Percentiles rank a stretch among this genome's conserved stretches.
Evolutionary conservation across 2,113 vertebrate species (phyloP).

Genomic region (Dissostichus mawsoni): DNA sequence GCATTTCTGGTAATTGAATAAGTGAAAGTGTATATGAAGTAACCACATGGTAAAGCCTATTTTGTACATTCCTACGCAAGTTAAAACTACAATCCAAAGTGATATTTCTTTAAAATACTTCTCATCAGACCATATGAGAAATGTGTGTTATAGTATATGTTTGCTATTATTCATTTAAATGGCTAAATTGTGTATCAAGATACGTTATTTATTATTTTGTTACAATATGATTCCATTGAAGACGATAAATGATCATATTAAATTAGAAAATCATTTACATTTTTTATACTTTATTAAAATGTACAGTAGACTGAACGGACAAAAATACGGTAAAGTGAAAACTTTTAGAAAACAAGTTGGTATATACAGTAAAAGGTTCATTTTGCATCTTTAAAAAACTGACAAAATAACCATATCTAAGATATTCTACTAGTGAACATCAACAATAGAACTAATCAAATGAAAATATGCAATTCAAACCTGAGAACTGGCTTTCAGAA

Average conservation of each 20-base stretch:
- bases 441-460: constrained; percentile 13
- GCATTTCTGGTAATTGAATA: too few species aligned
- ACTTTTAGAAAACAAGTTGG: constrained; percentile 22
- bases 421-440: constrained; percentile 15
- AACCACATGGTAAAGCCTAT: too few species aligned
- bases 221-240: not conserved
- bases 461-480: constrained; percentile 28
- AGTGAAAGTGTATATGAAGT: too few species aligned
- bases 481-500: constrained; percentile 18
- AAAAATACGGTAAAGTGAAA: constrained; percentile 13
- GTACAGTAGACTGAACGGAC: constrained; percentile 37
- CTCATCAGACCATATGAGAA: too few species aligned
- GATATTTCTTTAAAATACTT: too few species aligned
- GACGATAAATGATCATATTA: not conserved
- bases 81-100: too few species aligned
- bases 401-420: not conserved
- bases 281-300: constrained; percentile 55
- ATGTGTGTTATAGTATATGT: too few species aligned
- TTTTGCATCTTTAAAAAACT: not conserved
- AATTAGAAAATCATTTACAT: not conserved
- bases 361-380: constrained; percentile 15
- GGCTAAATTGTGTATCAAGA: not conserved
- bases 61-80: too few species aligned
- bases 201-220: not conserved
- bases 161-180: not conserved